A percentile compares a stretch with the other conserved stretches of the same genome.
These are phyloP conservation scores for Brachylomia viminalis DNA, from an alignment of 2,888 invertebrate species.

Conservation along the genomic window DNA sequence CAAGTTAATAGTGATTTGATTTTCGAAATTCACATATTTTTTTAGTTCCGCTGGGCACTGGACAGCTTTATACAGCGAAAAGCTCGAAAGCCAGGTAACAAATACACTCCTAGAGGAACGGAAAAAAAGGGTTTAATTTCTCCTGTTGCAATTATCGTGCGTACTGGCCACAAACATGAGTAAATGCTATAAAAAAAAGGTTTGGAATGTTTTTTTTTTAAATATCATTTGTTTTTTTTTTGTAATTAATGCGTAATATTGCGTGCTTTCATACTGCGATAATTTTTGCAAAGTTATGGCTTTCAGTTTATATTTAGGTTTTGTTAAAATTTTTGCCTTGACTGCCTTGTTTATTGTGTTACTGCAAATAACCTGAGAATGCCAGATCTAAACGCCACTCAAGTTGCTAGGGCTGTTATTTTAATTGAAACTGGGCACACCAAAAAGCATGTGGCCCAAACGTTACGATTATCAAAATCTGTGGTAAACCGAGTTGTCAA, in stretches of 20 bases:
- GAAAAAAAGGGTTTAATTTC: not conserved
- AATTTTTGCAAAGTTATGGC: not conserved
- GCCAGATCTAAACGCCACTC: too few species aligned
- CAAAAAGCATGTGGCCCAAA: not conserved
- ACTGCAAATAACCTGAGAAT: too few species aligned
- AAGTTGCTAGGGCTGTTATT: too few species aligned
- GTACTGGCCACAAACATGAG: not conserved
- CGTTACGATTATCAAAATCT: not conserved
- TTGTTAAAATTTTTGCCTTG: not conserved
- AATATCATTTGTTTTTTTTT: too few species aligned
- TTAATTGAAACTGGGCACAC: too few species aligned
- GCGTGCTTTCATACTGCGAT: too few species aligned
- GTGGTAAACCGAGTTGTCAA: not conserved
- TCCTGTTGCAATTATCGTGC: not conserved
- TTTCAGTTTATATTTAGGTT: not conserved
- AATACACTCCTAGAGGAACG: not conserved
- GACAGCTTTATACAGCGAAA: conserved; percentile 20
- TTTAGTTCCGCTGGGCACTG: conserved; percentile 11
- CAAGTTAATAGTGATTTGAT: not conserved
- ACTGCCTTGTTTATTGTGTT: too few species aligned
- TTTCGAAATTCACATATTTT: conserved; percentile 17
- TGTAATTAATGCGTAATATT: too few species aligned
- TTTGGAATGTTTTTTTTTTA: not conserved
- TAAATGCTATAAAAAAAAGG: not conserved
- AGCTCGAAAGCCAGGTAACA: conserved; percentile 12